Conservation (phyloP, 2,113 vertebrate species). For the Epinephelus fuscoguttatus region DNA sequence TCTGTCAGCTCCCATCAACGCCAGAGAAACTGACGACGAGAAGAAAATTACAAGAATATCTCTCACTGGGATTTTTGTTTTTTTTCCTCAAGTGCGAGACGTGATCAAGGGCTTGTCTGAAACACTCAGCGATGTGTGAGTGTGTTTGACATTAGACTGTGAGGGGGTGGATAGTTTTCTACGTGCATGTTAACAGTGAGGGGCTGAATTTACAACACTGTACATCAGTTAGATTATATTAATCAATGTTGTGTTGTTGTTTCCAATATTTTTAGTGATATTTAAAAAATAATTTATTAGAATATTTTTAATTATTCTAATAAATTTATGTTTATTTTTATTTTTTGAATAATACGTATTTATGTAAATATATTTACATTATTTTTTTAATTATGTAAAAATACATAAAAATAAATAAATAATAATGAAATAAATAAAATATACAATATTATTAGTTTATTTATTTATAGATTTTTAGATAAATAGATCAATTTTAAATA, state of each 20-base stretch:
- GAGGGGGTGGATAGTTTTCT: background rate
- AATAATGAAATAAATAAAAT: too few relatives aligned
- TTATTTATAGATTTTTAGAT: too few relatives aligned
- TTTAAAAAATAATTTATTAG: background rate
- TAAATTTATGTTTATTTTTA: too few relatives aligned
- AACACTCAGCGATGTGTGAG: conserved; percentile 12
- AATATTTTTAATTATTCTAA: background rate
- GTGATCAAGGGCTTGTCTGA: conserved; percentile 50
- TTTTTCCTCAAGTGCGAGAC: conserved; percentile 18
- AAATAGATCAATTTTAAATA: too few relatives aligned
- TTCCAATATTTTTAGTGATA: background rate
- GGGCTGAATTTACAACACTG: background rate
- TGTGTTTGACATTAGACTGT: background rate
- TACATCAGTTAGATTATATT: background rate
- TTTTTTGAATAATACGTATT: too few relatives aligned
- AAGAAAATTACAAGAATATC: conserved; percentile 43
- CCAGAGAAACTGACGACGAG: conserved; percentile 10
- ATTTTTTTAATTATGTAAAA: background rate
- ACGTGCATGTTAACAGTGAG: background rate
- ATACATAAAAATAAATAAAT: too few relatives aligned
- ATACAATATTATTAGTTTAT: too few relatives aligned
- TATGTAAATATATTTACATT: background rate
- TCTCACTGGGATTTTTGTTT: conserved; percentile 8
- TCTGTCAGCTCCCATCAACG: conserved; percentile 73
- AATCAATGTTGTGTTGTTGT: background rate